Conservation (phyloP, 1,140 invertebrate genomes). For the Atta colombica region DNA sequence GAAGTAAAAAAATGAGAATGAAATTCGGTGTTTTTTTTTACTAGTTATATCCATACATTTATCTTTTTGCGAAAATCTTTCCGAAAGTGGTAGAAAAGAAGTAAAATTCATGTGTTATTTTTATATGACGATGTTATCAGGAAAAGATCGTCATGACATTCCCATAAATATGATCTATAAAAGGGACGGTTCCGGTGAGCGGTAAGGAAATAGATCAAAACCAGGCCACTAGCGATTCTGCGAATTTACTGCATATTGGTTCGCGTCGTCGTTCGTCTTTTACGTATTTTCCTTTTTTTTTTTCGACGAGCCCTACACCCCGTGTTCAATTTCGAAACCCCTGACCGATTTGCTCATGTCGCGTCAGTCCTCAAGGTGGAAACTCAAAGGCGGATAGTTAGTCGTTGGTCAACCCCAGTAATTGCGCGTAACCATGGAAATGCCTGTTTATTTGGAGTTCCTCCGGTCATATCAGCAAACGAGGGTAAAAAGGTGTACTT, state of each 20-base stretch:
- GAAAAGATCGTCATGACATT: constrained; percentile 45
- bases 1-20: not conserved
- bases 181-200: constrained; percentile 59
- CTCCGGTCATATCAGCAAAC: constrained; percentile 68
- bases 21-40: not conserved
- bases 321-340: constrained; percentile 70
- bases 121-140: constrained; percentile 43
- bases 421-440: constrained; percentile 83
- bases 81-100: not conserved
- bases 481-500: constrained; percentile 72
- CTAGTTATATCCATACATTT: too few relatives aligned
- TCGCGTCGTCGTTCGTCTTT: constrained; percentile 51
- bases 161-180: constrained; percentile 78
- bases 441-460: constrained; percentile 81
- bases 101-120: constrained; percentile 66
- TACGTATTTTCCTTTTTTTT: constrained; percentile 2
- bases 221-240: constrained; percentile 65
- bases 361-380: constrained; percentile 75
- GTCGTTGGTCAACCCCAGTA: constrained; percentile 77
- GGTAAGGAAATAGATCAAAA: constrained; percentile 73
- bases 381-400: constrained; percentile 77
- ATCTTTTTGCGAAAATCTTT: not conserved
- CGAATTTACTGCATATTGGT: constrained; percentile 81
- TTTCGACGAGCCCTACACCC: constrained; percentile 21
- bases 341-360: constrained; percentile 73